Base-by-base conservation (phyloP, 2,797 vertebrate species). In the Hephaestus fuliginosus region DNA sequence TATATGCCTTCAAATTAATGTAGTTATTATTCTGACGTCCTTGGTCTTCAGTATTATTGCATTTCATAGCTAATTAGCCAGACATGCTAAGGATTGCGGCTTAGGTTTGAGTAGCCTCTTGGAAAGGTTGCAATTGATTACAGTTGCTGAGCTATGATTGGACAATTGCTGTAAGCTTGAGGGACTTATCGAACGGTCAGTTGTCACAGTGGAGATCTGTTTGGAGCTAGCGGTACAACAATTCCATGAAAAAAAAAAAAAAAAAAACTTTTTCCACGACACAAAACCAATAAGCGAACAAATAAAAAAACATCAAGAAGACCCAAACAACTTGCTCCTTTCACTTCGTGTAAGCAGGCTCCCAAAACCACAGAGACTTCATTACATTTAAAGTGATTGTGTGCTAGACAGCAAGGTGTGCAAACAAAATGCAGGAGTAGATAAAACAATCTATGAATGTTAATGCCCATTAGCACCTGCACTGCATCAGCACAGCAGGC, bases 371-470 rank as follows among this genome's bases (percentile, higher is more conserved):
- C 77, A 0, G 72, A 78, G 73, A 81, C 77, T 11, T 86, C 64
- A 87, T 83, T 89, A 78, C 67, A 85, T 66, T 76, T 55, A 80
- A 78, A 73, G 78, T 63, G 81, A 78, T 53, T 81, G 70, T 82
- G 69, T 74, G 67, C 60, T 44, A 61, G 86, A 78, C 72, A 74
- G 71, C 74, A 69, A 81, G 75, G 76, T 75, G 78, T 78, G 58
- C 72, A 86, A 89, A 89, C 76, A 88, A 76, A 89, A 77, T 30
- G 20, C 68, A 76, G 48, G 62, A 85, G 81, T 52, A 78, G 85
- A 89, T 88, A 74, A 86, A 71, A 56, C 72, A 33, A 22, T 10
- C 86, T 83, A 65, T 82, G 82, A 83, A 86, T 87, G 86, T 74
- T 90, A 82, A 90, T 86, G 67, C 46, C 65, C 76, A 81, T 88